Evolutionary conservation across 2,113 vertebrate genomes (phyloP).

Genomic region (Uria aalge): DNA sequence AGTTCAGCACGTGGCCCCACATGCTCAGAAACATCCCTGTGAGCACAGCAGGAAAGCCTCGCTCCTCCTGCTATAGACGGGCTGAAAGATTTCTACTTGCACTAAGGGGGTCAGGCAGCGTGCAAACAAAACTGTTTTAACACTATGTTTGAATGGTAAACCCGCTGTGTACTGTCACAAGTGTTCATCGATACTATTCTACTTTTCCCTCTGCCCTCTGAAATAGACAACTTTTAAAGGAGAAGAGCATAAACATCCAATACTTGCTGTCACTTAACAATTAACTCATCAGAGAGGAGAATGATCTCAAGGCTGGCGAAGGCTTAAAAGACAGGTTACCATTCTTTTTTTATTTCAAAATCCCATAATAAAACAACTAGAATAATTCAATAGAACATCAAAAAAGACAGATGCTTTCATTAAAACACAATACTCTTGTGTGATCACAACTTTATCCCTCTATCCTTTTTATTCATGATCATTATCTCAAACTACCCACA

Average conservation of each 20-base stretch:
- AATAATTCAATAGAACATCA: not conserved
- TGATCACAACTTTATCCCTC: not conserved
- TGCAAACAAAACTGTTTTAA: not conserved
- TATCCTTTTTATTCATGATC: not conserved
- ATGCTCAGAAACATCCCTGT: not conserved
- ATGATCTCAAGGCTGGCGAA: not conserved
- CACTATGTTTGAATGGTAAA: not conserved
- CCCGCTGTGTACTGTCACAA: rapidly evolving
- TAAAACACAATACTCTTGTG: not conserved
- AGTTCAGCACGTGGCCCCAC: rapidly evolving
- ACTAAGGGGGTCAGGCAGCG: not conserved
- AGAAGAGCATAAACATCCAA: not conserved
- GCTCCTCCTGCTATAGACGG: rapidly evolving
- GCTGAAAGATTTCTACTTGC: not conserved
- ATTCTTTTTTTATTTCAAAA: not conserved
- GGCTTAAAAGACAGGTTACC: not conserved
- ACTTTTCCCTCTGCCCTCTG: not conserved
- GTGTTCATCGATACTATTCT: not conserved
- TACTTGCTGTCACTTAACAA: not conserved
- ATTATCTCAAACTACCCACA: not conserved
- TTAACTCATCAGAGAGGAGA: not conserved
- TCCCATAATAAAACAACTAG: not conserved
- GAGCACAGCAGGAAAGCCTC: not conserved
- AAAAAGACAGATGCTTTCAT: not conserved
- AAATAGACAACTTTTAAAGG: not conserved